Percentiles rank a stretch among this genome's conserved stretches.
Evolutionary conservation across 2,113 vertebrate genomes (phyloP).

Genomic region (Lontra canadensis): DNA sequence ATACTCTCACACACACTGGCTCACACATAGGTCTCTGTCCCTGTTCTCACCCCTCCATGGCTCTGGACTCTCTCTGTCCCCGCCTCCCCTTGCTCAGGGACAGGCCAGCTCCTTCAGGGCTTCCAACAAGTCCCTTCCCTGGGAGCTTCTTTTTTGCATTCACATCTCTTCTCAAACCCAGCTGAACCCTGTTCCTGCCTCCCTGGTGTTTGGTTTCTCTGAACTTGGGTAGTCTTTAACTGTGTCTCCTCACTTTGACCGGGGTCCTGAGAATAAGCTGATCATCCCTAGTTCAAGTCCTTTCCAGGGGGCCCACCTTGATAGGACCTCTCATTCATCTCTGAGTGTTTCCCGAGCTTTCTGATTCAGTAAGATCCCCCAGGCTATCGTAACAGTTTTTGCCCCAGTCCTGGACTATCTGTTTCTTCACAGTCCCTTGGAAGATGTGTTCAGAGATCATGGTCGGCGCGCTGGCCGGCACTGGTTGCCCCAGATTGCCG

Average conservation of each 20-base stretch:
- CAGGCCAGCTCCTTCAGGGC: neutral
- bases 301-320: neutral
- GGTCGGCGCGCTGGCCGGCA: neutral
- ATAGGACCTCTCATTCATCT: neutral
- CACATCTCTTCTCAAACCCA: neutral
- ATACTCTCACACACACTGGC: neutral
- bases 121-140: neutral
- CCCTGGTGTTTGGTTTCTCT: neutral
- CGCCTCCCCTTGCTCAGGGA: neutral
- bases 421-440: neutral
- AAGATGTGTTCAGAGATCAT: neutral
- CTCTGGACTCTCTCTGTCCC: neutral
- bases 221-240: neutral
- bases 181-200: neutral
- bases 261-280: neutral
- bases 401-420: neutral
- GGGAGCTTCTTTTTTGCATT: neutral
- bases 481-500: too few relatives aligned
- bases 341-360: neutral
- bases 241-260: neutral
- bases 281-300: fast-evolving
- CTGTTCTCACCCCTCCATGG: neutral
- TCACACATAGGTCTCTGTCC: neutral
- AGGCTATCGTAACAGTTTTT: neutral
- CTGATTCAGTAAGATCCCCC: neutral